Conservation (phyloP, 2,888 invertebrate genomes). For the Lepidocyrtinus sp. region DNA sequence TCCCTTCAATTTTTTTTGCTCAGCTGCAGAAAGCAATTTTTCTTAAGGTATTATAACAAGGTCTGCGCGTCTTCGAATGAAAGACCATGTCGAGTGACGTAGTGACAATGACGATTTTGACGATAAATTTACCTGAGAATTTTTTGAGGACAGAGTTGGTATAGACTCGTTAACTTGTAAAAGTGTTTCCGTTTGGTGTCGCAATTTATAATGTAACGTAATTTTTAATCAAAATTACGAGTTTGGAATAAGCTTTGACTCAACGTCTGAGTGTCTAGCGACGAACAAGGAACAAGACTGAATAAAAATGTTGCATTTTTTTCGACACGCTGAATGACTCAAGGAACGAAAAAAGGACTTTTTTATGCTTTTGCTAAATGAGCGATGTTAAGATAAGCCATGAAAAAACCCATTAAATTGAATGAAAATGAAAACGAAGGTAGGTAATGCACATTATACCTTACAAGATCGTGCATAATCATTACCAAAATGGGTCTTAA, state of each 20-base stretch:
- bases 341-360: not conserved
- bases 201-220: not conserved
- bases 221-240: not conserved
- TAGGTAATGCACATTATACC: not conserved
- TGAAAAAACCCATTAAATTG: not conserved
- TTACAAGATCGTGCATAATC: not conserved
- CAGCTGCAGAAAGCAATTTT: not conserved
- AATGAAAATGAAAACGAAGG: not conserved
- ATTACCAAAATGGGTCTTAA: conserved; percentile 10
- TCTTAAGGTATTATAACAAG: not conserved
- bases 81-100: too few relatives aligned
- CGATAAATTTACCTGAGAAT: conserved; percentile 4
- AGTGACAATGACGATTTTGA: not conserved
- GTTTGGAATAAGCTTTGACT: not conserved
- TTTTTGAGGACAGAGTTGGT: conserved; percentile 1
- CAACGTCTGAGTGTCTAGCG: not conserved
- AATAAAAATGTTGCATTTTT: conserved; percentile 33
- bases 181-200: not conserved
- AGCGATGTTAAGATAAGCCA: not conserved
- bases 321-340: conserved; percentile 31
- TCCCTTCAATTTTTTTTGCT: not conserved
- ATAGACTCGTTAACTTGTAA: not conserved
- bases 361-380: not conserved
- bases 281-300: conserved; percentile 41
- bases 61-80: not conserved